phyloP scores from a whole-genome alignment of 2,888 invertebrate genomes.

The Slavum lentiscoides region DNA sequence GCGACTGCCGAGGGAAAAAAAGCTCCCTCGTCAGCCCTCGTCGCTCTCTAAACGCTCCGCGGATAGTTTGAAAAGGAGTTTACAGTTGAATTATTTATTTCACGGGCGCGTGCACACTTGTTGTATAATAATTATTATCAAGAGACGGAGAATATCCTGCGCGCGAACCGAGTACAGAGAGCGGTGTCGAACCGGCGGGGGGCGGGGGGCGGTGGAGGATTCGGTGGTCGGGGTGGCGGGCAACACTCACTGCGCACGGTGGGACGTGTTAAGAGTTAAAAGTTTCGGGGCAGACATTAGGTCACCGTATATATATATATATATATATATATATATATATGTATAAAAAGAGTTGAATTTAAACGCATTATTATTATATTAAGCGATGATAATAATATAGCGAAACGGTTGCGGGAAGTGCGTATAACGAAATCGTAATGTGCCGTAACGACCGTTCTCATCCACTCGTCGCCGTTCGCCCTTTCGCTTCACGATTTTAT shows the following conservation, averaged over 20 bases:
- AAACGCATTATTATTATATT: slow-evolving; percentile 7
- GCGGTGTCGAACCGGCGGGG: neutral
- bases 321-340: too few relatives aligned
- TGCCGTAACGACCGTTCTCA: too few relatives aligned
- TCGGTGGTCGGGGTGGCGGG: too few relatives aligned
- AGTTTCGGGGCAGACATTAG: slow-evolving; percentile 13
- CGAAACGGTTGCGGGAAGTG: too few relatives aligned
- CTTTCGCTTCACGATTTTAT: neutral
- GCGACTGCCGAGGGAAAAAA: neutral
- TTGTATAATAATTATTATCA: too few relatives aligned
- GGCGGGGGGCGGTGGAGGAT: neutral
- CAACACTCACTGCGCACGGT: too few relatives aligned
- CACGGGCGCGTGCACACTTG: neutral
- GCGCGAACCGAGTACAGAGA: too few relatives aligned
- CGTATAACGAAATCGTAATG: too few relatives aligned
- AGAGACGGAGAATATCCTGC: too few relatives aligned
- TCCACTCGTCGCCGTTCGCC: neutral
- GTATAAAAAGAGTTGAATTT: slow-evolving; percentile 1
- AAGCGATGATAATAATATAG: neutral
- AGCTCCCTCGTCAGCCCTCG: neutral
- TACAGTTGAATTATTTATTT: slow-evolving; percentile 43
- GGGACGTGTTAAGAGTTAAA: neutral
- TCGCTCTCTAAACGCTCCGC: slow-evolving; percentile 2
- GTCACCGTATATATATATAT: neutral
- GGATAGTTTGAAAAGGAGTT: slow-evolving; percentile 36